Percentiles rank a stretch among this genome's conserved stretches.
Conservation (phyloP, 2,888 invertebrate species). For the Graphium colonna region DNA sequence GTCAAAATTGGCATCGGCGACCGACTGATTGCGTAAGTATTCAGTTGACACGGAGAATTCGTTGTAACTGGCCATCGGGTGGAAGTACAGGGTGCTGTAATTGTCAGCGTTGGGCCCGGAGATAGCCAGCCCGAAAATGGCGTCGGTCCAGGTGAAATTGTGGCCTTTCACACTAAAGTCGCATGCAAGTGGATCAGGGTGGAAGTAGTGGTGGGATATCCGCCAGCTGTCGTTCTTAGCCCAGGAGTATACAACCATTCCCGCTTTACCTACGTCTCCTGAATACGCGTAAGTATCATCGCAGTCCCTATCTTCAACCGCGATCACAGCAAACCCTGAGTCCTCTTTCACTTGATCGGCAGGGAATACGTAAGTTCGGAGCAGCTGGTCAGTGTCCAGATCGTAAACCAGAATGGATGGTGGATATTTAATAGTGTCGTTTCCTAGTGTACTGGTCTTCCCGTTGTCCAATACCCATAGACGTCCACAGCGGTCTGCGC, state of each 20-base stretch:
- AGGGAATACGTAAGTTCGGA: conserved; percentile 84
- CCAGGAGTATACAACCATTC: conserved; percentile 88
- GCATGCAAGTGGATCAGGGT: conserved; percentile 85
- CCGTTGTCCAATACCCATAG: conserved; percentile 91
- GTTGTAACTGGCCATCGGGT: conserved; percentile 87
- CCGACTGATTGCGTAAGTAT: conserved; percentile 80
- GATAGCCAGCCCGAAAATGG: conserved; percentile 86
- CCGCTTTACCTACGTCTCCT: conserved; percentile 85
- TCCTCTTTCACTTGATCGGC: conserved; percentile 82
- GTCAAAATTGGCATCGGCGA: conserved; percentile 78
- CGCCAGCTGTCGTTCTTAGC: conserved; percentile 86
- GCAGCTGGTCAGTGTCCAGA: conserved; percentile 83
- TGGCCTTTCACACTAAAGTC: conserved; percentile 86
- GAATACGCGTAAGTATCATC: conserved; percentile 86
- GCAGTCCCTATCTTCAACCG: conserved; percentile 87
- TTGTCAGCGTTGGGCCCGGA: conserved; percentile 83
- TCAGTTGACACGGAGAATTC: conserved; percentile 88
- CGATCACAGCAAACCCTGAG: conserved; percentile 87
- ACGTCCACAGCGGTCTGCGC: conserved; percentile 87
- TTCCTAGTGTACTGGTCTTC: conserved; percentile 79
- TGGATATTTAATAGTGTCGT: conserved; percentile 71
- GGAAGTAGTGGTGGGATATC: conserved; percentile 84
- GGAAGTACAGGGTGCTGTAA: conserved; percentile 87
- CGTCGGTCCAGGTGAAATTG: conserved; percentile 88
- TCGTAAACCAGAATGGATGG: conserved; percentile 86